Base-by-base conservation (phyloP, 2,113 vertebrate genomes). In the zebrafish (Danio rerio) region DNA sequence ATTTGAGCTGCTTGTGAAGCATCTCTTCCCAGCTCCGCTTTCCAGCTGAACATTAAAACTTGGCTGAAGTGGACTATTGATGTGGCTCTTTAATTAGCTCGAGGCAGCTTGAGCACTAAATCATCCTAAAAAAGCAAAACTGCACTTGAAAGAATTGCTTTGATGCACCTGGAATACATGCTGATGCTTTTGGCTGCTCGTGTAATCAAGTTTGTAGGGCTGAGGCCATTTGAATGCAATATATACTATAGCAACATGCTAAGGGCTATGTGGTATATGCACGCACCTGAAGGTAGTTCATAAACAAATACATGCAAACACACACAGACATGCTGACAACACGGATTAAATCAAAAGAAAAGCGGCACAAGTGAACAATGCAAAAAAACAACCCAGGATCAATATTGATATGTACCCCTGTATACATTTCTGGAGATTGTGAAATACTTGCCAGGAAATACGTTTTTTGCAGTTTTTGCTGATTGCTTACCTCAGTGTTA, bases 71-170 rank as follows among this genome's bases (percentile, higher is more conserved):
- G 52, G 81, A 55, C 83, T 84, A 86, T 89, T 89, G 91, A 90
- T 87, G 88, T 86, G 85, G 79, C 86, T 83, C 87, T 47, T 68
- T 88, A 92, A 90, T 89, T 90, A 83, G 89, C 85, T 18, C 16
- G 62, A 81, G 82, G 90, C 83, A 86, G 80, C 72, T 81, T 80
- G 72, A 82, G 77, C 82, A 63, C 81, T 76, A 87, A 88, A 83
- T 89, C 87, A 83, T 88, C 86, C 88, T 89, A 87, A 85, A 92
- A 89, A 89, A 90, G 84, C 85, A 90, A 87, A 91, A 88, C 76
- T 86, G 87, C 87, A 90, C 86, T 93, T 89, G 88, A 89, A 88
- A 81, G 90, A 87, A 90, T 91, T 90, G 86, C 85, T 78, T 83
- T 87, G 81, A 91, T 88, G 85, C 86, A 87, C 88, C 88, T 91